Conservation (phyloP, 2,113 vertebrate species). For the Varanus komodoensis region DNA sequence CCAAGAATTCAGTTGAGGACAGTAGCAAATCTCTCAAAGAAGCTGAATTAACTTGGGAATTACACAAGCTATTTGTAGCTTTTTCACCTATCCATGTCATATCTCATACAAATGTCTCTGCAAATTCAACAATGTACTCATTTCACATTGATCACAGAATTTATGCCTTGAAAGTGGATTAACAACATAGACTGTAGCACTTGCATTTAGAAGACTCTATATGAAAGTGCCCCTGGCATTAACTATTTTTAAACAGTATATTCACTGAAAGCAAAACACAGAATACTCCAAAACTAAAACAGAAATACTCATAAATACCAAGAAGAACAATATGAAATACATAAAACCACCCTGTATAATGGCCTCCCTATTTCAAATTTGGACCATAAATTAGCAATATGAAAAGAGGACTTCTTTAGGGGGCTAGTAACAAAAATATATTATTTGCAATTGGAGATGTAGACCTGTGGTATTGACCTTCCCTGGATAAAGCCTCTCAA, state of each 20-base stretch:
- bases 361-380: neutral
- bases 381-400: neutral
- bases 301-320: neutral
- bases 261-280: neutral
- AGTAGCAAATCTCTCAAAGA: neutral
- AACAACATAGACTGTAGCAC: neutral
- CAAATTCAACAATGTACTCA: neutral
- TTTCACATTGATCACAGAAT: neutral
- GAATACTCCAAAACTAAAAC: neutral
- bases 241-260: neutral
- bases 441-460: neutral
- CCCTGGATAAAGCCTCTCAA: neutral
- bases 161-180: neutral
- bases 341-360: neutral
- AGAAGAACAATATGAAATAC: neutral
- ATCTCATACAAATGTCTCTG: neutral
- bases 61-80: neutral
- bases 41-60: neutral
- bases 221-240: neutral
- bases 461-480: neutral
- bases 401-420: neutral
- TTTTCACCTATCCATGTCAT: neutral
- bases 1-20: neutral
- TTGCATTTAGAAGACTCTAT: neutral
- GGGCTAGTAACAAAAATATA: neutral